Evolutionary conservation across 2,113 vertebrate genomes (phyloP).

Genomic region (Oreochromis spilurus): DNA sequence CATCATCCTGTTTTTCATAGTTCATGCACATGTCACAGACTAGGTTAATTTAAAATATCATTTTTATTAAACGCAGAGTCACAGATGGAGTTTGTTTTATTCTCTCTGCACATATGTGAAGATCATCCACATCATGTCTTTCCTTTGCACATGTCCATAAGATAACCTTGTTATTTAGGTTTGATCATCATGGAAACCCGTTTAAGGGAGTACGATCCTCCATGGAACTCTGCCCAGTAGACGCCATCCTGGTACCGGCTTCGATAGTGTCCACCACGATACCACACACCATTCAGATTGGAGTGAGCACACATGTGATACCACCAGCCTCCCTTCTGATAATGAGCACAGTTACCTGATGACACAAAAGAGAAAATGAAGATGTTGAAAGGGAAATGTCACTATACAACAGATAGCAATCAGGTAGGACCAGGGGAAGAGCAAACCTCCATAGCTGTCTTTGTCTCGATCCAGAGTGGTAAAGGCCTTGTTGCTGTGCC

Average conservation of each 20-base stretch:
- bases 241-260: slow-evolving; percentile 87
- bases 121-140: background rate
- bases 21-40: background rate
- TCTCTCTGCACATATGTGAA: background rate
- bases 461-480: slow-evolving; percentile 85
- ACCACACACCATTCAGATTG: slow-evolving; percentile 89
- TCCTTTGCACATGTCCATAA: background rate
- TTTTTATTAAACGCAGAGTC: background rate
- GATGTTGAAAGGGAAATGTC: background rate
- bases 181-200: slow-evolving; percentile 83
- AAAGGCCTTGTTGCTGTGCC: slow-evolving; percentile 89
- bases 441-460: slow-evolving; percentile 81
- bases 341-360: slow-evolving; percentile 88
- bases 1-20: background rate
- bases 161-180: slow-evolving; percentile 47
- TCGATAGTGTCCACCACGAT: slow-evolving; percentile 85
- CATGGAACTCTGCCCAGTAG: slow-evolving; percentile 88
- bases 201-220: slow-evolving; percentile 86
- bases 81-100: background rate
- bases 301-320: slow-evolving; percentile 91
- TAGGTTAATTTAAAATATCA: background rate
- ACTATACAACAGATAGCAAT: background rate
- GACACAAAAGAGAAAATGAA: background rate
- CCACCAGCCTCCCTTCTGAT: slow-evolving; percentile 91
- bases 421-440: background rate